Base-by-base conservation (phyloP, 2,113 vertebrate species). In the Chlamydotis undulata region DNA sequence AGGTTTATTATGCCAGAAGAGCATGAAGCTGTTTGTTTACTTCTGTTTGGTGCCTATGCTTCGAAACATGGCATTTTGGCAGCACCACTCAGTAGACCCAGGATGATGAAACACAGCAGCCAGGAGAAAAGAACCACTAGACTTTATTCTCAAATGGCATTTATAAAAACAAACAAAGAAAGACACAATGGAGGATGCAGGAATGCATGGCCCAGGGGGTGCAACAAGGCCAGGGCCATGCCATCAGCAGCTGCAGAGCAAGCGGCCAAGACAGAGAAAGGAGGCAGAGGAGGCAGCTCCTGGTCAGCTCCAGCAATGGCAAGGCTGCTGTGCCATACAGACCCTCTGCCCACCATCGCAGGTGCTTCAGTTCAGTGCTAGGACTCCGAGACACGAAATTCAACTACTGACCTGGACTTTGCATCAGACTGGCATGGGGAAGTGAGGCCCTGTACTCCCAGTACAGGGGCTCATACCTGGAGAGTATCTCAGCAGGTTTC, bases 141-240 rank as follows among this genome's bases (percentile, higher is more conserved):
- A 73, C 35, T 94, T 91, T 89, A 93, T 95, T 95, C 15, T 67
- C 65, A 89, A 73, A 81, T 37, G 11, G 16, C 28, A 74, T 35
- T 89, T 82, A 77, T 49, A 84, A 88, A 77, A 71, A 50, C 3
- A 12, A 86, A 87, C 3, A 12, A 85, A 87, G 43, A 74, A 37
- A 37, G 37, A 37, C 14, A 68, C 37, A 61, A 53, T 17, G 26
- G 37, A 57, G 28, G 37, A 68, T 25, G 37, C 0, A 1, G 59
- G 39, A 93, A 53, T 0, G 2, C n/a, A 19, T 5, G 19, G 69
- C 33, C 56, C 6, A 0, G 49, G 59, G 17, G 16, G 13, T 2
- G 3, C 80, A 71, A 43, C 59, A 57, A 5, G 23, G 43, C 29
- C 57, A 35, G 31, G 28, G 76, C 47, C 4, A 1, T 17, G 49